phyloP scores from a whole-genome alignment of 1,140 invertebrate genomes.

The Papilio aristodemus region DNA sequence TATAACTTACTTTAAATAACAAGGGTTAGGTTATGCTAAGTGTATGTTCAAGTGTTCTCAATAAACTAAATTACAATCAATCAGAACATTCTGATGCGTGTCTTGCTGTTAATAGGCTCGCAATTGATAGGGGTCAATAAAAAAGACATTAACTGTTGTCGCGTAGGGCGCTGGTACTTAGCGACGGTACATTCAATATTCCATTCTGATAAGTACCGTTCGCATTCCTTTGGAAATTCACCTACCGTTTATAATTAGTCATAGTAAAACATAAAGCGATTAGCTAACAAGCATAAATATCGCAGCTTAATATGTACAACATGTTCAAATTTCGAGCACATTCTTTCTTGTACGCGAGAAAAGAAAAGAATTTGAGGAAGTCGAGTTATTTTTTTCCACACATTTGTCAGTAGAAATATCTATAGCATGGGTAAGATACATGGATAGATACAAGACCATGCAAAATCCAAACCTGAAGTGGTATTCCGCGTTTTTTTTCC shows the following conservation, averaged over 20 bases:
- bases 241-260: slow-evolving; percentile 8
- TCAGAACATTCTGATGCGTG: slow-evolving; percentile 24
- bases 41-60: not conserved
- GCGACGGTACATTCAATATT: slow-evolving; percentile 14
- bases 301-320: not conserved
- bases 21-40: not conserved
- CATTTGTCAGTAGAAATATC: not conserved
- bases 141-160: slow-evolving; percentile 61
- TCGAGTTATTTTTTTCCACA: not conserved
- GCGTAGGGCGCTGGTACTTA: slow-evolving; percentile 38
- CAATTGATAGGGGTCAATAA: slow-evolving; percentile 69
- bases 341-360: not conserved
- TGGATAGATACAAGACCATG: too few species aligned
- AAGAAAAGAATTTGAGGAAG: not conserved
- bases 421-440: not conserved
- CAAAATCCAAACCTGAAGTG: too few species aligned
- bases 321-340: not conserved
- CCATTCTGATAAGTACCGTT: slow-evolving; percentile 5
- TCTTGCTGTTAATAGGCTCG: slow-evolving; percentile 45
- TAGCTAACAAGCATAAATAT: not conserved
- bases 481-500: too few species aligned
- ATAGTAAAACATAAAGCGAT: slow-evolving; percentile 6
- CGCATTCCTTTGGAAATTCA: slow-evolving; percentile 16
- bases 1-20: too few species aligned
- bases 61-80: slow-evolving; percentile 21